phyloP scores from a whole-genome alignment of 2,113 vertebrate species.

The Zapornia atra region DNA sequence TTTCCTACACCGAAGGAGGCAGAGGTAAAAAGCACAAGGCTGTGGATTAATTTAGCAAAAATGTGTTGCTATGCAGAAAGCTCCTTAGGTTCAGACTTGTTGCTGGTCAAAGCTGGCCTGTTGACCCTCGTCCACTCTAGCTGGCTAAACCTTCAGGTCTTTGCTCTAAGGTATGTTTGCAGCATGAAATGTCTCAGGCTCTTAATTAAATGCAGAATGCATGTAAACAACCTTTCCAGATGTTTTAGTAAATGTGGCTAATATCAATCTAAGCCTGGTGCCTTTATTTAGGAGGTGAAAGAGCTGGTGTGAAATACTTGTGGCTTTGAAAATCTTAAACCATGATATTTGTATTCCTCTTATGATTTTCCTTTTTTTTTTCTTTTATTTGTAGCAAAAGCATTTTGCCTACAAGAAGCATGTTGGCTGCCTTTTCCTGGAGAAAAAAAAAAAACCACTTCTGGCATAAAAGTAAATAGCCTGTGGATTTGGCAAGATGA shows the following conservation, averaged over 20 bases:
- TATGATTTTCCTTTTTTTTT: not conserved
- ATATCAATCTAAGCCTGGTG: not conserved
- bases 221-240: constrained; percentile 2
- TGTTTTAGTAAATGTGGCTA: not conserved
- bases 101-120: not conserved
- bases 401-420: not conserved
- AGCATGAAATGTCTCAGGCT: not conserved
- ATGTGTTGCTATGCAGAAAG: not conserved
- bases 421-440: not conserved
- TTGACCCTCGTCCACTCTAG: not conserved
- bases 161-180: not conserved
- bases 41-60: not conserved
- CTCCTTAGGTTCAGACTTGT: not conserved
- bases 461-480: constrained; percentile 23
- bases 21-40: not conserved
- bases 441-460: not conserved
- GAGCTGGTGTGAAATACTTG: not conserved
- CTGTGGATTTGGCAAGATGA: constrained; percentile 30
- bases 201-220: not conserved
- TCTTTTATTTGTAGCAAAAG: not conserved
- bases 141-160: not conserved
- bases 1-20: not conserved
- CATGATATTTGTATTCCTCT: not conserved
- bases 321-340: not conserved
- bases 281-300: not conserved